A percentile compares a stretch with the other conserved stretches of the same genome.
These are phyloP conservation scores for Cossypha polioptera DNA, from an alignment of 2,797 vertebrate species.

Conservation along the genomic window DNA sequence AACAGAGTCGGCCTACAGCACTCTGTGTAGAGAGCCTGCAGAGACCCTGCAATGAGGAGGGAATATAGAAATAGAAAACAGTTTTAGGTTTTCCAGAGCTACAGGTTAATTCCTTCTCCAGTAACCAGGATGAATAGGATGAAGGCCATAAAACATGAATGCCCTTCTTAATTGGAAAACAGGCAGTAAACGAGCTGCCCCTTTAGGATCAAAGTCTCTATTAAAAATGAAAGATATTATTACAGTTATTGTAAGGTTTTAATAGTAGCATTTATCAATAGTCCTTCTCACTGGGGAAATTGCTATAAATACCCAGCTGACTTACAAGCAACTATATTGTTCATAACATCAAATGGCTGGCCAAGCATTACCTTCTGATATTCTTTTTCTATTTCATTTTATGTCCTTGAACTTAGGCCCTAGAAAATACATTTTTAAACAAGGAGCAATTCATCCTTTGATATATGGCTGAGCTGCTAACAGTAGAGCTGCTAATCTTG, in stretches of 20 bases:
- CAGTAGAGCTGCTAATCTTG: background rate
- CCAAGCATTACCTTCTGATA: background rate
- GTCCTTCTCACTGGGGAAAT: background rate
- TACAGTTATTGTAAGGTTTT: background rate
- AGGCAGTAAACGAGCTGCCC: background rate
- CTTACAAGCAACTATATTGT: background rate
- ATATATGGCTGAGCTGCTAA: background rate
- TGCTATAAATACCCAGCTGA: background rate
- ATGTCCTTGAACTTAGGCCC: background rate
- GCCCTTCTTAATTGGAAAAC: background rate
- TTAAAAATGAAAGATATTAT: slow-evolving; percentile 33
- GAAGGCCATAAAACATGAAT: background rate
- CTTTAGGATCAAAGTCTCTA: background rate
- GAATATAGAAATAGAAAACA: background rate
- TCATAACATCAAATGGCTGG: background rate
- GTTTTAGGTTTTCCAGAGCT: background rate
- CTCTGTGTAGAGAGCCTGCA: background rate
- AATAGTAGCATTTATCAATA: slow-evolving; percentile 9
- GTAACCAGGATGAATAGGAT: background rate
- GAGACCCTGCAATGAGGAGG: background rate
- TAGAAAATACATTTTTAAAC: background rate
- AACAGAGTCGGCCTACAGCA: background rate
- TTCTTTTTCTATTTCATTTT: background rate
- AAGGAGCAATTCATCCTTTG: background rate
- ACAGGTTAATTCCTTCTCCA: background rate